Base-by-base conservation (phyloP, 2,888 invertebrate species). In the Phania funesta region DNA sequence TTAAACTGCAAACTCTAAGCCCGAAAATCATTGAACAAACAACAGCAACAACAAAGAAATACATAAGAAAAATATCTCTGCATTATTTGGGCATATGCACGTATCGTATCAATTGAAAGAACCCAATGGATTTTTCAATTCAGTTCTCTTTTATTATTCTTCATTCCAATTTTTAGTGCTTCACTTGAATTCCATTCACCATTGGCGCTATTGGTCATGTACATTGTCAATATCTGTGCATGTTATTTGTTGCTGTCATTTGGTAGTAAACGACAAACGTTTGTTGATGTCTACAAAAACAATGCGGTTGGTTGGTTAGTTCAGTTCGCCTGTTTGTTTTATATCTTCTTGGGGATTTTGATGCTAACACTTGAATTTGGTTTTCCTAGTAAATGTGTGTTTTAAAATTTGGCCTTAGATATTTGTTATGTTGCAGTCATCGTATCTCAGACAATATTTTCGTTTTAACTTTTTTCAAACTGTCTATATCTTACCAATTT, bases 161-260 rank as follows among this genome's bases (percentile, higher is more conserved):
- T 48, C 20, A 41, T 29, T 32, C 26, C 50, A 74, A 54, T 52
- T 20, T 73, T 52, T 52, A 41, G 41, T 44, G 18, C 32, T 68
- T 46, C 46, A 56, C 35, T 48, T 26, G 62, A 54, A 64, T 46
- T 46, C 41, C 38, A 48, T n/a, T 22, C 54, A 60, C 50, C 62
- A 70, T 52, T 70, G 78, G 78, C 71, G 78, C 73, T 79, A 73
- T 79, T 79, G 78, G 71, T 65, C 78, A 79, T 79, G 78, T 79
- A 58, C 58, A 58, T 79, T 79, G 78, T 79, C 71, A 79, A 73
- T 73, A 79, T 65, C 56, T 73, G 65, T 65, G 65, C 58, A 58
- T 65, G 58, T 65, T 79, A 79, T 79, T 73, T 79, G 78, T 79
- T 71, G 65, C 65, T 73, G 78, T 79, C 71, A 78, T 48, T 71